These are phyloP conservation scores for Eubucco bourcierii DNA, from an alignment of 2,113 vertebrate genomes.

Conservation along the genomic window DNA sequence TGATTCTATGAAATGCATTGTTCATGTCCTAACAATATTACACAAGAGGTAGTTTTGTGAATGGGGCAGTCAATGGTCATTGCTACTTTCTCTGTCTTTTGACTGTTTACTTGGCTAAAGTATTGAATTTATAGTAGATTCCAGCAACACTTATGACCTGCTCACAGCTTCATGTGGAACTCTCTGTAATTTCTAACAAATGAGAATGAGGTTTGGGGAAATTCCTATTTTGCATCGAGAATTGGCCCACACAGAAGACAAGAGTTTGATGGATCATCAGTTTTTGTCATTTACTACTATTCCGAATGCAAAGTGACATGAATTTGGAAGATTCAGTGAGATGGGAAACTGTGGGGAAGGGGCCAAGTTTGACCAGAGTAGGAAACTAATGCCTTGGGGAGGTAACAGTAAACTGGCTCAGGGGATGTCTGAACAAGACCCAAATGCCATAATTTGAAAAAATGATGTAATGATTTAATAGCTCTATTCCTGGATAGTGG, in stretches of 20 bases:
- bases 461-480: neutral
- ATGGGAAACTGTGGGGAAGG: neutral
- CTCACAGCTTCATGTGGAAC: neutral
- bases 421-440: neutral
- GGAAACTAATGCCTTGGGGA: neutral
- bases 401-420: neutral
- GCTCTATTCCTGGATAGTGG: neutral
- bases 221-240: neutral
- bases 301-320: slow-evolving; percentile 18
- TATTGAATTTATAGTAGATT: neutral
- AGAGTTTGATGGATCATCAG: neutral
- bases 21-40: neutral
- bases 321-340: slow-evolving; percentile 8
- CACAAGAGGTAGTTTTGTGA: neutral
- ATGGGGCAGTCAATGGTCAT: neutral
- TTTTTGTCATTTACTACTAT: neutral
- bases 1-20: too few relatives aligned
- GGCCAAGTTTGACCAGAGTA: neutral
- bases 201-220: neutral
- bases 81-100: neutral
- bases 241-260: neutral
- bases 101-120: neutral
- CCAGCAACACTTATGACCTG: neutral
- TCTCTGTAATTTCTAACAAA: neutral
- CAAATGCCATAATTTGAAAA: neutral